Percentiles rank a stretch among this genome's conserved stretches.
Conservation (phyloP, 2,888 invertebrate genomes). For the Euclidia mi region DNA sequence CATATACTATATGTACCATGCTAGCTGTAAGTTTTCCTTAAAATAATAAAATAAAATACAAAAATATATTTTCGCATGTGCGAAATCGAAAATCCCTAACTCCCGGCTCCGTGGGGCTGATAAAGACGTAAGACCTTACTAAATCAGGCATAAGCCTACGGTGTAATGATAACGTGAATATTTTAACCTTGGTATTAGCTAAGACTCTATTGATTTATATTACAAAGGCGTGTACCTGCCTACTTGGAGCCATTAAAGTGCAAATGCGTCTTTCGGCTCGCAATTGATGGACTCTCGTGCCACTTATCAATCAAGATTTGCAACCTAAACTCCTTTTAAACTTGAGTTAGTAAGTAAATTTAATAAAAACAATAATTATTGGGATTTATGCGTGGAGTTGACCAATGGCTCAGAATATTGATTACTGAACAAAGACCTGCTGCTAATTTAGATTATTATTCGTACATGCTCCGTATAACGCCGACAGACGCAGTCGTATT, state of each 20-base stretch:
- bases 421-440: constrained; percentile 21
- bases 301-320: constrained; percentile 86
- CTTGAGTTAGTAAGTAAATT: constrained; percentile 77
- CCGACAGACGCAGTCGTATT: background rate
- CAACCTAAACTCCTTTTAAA: constrained; percentile 72
- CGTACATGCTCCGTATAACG: background rate
- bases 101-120: constrained; percentile 23
- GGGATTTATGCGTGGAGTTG: constrained; percentile 34
- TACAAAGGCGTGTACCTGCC: constrained; percentile 42
- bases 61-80: no score
- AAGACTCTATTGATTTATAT: constrained; percentile 42
- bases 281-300: constrained; percentile 80
- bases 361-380: constrained; percentile 76
- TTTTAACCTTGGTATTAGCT: constrained; percentile 30
- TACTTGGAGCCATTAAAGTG: constrained; percentile 70
- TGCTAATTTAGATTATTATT: constrained; percentile 29
- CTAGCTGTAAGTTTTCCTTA: no score
- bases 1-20: no score
- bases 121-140: constrained; percentile 42
- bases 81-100: constrained; percentile 31
- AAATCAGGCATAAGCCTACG: constrained; percentile 35
- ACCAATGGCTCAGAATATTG: constrained; percentile 36
- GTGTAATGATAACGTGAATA: constrained; percentile 39
- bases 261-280: constrained; percentile 74
- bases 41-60: no score